Percentiles rank a stretch among this genome's conserved stretches.
Evolutionary conservation across 2,888 invertebrate genomes (phyloP).

Genomic region (Cinara cedri): DNA sequence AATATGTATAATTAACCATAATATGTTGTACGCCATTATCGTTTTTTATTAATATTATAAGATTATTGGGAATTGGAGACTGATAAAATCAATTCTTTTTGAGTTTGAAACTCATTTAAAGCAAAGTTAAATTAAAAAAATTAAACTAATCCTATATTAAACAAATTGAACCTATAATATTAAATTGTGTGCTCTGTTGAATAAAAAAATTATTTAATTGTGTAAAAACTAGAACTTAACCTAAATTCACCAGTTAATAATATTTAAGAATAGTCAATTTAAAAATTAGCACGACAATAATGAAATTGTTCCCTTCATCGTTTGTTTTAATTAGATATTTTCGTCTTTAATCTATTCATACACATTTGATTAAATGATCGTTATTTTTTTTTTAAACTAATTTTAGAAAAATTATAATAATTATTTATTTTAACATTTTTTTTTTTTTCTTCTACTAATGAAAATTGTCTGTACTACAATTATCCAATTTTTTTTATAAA

Average conservation of each 20-base stretch:
- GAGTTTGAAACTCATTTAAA: conserved; percentile 20
- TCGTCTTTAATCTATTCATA: conserved; percentile 27
- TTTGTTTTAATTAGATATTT: conserved; percentile 17
- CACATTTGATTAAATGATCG: conserved; percentile 19
- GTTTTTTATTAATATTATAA: conserved; percentile 42
- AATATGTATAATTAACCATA: background rate
- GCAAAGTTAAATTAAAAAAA: conserved; percentile 4
- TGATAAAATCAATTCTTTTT: conserved; percentile 55
- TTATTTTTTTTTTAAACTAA: conserved; percentile 26
- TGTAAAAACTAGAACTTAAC: background rate
- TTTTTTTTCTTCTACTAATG: background rate
- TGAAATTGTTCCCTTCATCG: background rate
- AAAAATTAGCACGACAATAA: conserved; percentile 15
- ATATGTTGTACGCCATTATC: conserved; percentile 38
- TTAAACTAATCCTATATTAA: conserved; percentile 20
- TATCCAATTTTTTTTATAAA: conserved; percentile 22
- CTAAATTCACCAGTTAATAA: conserved; percentile 17
- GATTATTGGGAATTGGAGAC: conserved; percentile 50
- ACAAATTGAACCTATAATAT: conserved; percentile 12
- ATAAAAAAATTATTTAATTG: conserved; percentile 12
- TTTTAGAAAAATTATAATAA: conserved; percentile 17
- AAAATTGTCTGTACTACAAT: conserved; percentile 16
- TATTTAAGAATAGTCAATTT: conserved; percentile 27
- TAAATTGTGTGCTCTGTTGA: conserved; percentile 19
- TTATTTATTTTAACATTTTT: conserved; percentile 45